Evolutionary conservation across 2,797 vertebrate genomes (phyloP).

Genomic region (Lophotriccus pileatus): DNA sequence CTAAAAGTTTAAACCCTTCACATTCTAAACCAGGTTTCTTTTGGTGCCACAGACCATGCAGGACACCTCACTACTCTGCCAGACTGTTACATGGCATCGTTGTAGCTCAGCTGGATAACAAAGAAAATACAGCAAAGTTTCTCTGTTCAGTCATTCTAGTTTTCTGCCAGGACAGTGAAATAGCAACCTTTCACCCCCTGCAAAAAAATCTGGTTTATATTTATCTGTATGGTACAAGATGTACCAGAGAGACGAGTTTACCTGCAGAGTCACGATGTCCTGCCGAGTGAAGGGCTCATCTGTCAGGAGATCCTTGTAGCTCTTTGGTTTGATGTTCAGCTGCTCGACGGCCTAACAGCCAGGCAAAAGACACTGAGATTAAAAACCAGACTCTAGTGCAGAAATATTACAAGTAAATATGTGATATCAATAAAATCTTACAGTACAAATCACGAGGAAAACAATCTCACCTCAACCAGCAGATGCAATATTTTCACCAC

Average conservation of each 20-base stretch:
- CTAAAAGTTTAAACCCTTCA: not conserved
- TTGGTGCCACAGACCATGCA: not conserved
- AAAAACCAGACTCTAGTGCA: not conserved
- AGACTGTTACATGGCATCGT: not conserved
- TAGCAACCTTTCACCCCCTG: not conserved
- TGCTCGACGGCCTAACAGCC: conserved; percentile 89
- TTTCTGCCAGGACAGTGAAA: not conserved
- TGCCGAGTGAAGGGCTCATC: conserved; percentile 91
- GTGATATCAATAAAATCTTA: not conserved
- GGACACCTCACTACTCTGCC: not conserved
- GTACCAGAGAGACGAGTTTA: conserved; percentile 20
- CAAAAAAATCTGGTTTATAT: not conserved
- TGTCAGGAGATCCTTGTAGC: conserved; percentile 89
- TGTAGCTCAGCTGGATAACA: not conserved
- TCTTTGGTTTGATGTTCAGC: conserved; percentile 96
- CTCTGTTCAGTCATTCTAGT: not conserved
- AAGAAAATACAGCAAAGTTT: not conserved
- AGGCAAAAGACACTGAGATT: not conserved
- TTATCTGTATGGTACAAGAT: no score
- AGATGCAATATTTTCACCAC: not conserved
- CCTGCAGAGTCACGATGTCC: conserved; percentile 92
- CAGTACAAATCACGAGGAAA: not conserved
- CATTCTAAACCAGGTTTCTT: not conserved
- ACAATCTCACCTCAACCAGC: not conserved
- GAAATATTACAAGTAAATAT: not conserved